Conservation (phyloP, 2,888 invertebrate genomes). For the Acleris laterana region DNA sequence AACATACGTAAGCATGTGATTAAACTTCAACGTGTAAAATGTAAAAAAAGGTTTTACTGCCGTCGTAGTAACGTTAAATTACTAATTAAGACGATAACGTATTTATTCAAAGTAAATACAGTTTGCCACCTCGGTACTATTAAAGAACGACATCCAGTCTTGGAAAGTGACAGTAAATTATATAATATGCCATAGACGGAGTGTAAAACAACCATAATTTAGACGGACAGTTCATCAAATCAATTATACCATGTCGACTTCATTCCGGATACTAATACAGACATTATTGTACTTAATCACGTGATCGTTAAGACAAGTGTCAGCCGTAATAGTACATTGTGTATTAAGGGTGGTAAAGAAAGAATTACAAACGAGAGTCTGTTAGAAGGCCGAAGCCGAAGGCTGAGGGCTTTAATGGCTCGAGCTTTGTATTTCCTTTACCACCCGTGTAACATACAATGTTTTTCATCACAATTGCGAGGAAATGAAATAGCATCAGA, state of each 20-base stretch:
- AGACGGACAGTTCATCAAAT: constrained; percentile 15
- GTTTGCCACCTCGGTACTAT: background rate
- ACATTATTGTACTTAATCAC: constrained; percentile 9
- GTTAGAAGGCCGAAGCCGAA: too few species aligned
- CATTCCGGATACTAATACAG: constrained; percentile 9
- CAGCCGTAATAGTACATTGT: too few species aligned
- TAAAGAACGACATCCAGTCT: background rate
- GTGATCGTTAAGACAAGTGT: background rate
- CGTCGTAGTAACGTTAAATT: background rate
- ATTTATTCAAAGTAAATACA: background rate
- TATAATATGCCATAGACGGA: constrained; percentile 7
- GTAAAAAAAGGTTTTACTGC: too few species aligned
- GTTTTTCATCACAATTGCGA: too few species aligned
- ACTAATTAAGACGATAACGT: background rate
- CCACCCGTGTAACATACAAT: too few species aligned
- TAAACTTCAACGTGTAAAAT: too few species aligned
- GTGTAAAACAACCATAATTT: constrained; percentile 24
- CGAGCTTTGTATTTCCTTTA: too few species aligned
- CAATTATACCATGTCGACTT: constrained; percentile 9
- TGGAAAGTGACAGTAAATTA: constrained; percentile 18
- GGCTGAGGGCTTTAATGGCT: too few species aligned
- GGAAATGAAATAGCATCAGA: too few species aligned
- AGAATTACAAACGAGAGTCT: too few species aligned
- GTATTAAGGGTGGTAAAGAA: too few species aligned
- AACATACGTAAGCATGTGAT: too few species aligned